Conservation (phyloP, 1,140 invertebrate species). For the Hycleus cichorii region DNA sequence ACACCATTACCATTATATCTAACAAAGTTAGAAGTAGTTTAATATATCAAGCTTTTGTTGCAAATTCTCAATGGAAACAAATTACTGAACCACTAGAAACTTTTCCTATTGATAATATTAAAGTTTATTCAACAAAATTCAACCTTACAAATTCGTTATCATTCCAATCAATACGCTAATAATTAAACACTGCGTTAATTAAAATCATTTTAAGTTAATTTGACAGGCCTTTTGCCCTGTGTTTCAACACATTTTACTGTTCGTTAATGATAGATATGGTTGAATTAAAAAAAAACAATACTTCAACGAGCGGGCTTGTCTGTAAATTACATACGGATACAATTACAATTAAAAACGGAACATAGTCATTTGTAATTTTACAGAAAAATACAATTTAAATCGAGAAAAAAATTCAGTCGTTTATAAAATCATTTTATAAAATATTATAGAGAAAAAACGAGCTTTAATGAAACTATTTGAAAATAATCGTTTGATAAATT, state of each 20-base stretch:
- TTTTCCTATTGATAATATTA: conserved; percentile 3
- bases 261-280: conserved; percentile 3
- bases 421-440: too few relatives aligned
- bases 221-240: too few relatives aligned
- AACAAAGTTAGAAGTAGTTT: conserved; percentile 1
- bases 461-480: conserved; percentile 7
- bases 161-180: too few relatives aligned
- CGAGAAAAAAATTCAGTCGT: too few relatives aligned
- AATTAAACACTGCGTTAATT: too few relatives aligned
- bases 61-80: conserved; percentile 5
- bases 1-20: too few relatives aligned
- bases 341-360: neutral
- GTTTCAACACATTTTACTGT: neutral
- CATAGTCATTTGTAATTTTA: too few relatives aligned
- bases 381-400: too few relatives aligned
- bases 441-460: neutral
- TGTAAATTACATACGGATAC: conserved; percentile 4
- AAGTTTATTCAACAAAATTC: neutral
- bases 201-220: too few relatives aligned
- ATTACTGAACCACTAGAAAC: conserved; percentile 6
- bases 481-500: neutral
- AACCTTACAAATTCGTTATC: too few relatives aligned
- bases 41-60: conserved; percentile 1
- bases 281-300: conserved; percentile 1
- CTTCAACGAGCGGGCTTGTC: neutral